Evolutionary conservation across 2,888 invertebrate species (phyloP).

Genomic region (Argynnis bischoffii): DNA sequence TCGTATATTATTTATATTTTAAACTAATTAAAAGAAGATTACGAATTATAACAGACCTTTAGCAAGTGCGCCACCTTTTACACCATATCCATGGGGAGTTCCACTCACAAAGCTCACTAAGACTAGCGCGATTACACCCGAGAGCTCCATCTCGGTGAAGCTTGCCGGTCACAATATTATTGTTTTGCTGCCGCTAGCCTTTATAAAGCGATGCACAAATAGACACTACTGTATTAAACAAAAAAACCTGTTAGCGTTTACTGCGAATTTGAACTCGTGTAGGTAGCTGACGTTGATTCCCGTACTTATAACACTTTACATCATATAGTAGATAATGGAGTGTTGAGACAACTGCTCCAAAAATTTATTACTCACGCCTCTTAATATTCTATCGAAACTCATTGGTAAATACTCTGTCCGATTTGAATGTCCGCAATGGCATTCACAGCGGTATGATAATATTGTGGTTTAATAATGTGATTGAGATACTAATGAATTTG

Average conservation of each 20-base stretch:
- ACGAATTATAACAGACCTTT: slow-evolving; percentile 56
- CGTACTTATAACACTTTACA: slow-evolving; percentile 44
- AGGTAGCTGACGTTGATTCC: slow-evolving; percentile 62
- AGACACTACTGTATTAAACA: slow-evolving; percentile 47
- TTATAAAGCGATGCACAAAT: slow-evolving; percentile 79
- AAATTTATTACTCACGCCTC: slow-evolving; percentile 54
- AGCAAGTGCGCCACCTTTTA: slow-evolving; percentile 64
- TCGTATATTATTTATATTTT: too few species aligned
- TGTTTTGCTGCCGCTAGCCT: slow-evolving; percentile 60
- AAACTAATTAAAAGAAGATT: background rate
- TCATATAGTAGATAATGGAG: slow-evolving; percentile 48
- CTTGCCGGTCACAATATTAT: slow-evolving; percentile 70
- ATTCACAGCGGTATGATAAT: slow-evolving; percentile 21
- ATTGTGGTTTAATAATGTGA: slow-evolving; percentile 15
- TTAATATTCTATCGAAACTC: slow-evolving; percentile 41
- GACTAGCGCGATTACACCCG: slow-evolving; percentile 60
- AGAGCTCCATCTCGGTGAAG: slow-evolving; percentile 74
- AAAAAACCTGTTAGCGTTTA: slow-evolving; percentile 75
- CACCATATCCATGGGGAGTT: slow-evolving; percentile 70
- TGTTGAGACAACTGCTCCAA: slow-evolving; percentile 39
- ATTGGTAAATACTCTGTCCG: slow-evolving; percentile 51
- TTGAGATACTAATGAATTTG: slow-evolving; percentile 3
- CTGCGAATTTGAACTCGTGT: slow-evolving; percentile 68
- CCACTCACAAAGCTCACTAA: slow-evolving; percentile 58
- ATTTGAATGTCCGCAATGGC: slow-evolving; percentile 30